phyloP scores from a whole-genome alignment of 2,888 invertebrate species.

The Melinopterus prodromus region DNA sequence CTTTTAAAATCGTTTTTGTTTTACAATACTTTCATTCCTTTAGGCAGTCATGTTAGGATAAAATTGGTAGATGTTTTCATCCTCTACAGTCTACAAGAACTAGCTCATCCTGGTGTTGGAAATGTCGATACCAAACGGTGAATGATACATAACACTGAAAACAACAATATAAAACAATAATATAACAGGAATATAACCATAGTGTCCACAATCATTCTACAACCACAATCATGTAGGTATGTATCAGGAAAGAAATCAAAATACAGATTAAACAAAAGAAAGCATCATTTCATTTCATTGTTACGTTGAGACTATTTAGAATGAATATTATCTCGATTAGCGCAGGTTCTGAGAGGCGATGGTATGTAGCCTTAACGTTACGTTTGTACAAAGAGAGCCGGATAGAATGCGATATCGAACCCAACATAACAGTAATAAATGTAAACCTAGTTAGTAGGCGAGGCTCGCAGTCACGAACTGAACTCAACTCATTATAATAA shows the following conservation, averaged over 20 bases:
- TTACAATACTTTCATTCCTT: too few species aligned
- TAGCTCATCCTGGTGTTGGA: too few species aligned
- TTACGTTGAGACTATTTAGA: neutral
- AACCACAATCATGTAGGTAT: too few species aligned
- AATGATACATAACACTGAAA: too few species aligned
- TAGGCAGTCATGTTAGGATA: too few species aligned
- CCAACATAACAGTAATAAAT: conserved; percentile 39
- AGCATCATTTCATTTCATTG: conserved; percentile 11
- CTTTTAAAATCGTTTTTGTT: too few species aligned
- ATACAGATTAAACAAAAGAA: neutral
- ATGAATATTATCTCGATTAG: neutral
- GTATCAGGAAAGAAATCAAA: neutral
- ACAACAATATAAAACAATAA: too few species aligned
- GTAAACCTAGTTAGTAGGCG: conserved; percentile 38
- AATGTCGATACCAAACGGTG: too few species aligned
- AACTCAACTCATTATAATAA: conserved; percentile 37
- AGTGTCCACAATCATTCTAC: too few species aligned
- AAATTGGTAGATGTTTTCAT: too few species aligned
- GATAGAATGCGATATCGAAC: conserved; percentile 8
- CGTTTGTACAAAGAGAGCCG: conserved; percentile 12
- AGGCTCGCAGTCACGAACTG: conserved; percentile 38
- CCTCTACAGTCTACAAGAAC: too few species aligned
- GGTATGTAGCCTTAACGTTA: conserved; percentile 4
- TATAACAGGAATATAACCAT: too few species aligned
- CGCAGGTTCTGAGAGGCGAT: neutral